Conservation (phyloP, 2,797 vertebrate species). For the Tapirus indicus region DNA sequence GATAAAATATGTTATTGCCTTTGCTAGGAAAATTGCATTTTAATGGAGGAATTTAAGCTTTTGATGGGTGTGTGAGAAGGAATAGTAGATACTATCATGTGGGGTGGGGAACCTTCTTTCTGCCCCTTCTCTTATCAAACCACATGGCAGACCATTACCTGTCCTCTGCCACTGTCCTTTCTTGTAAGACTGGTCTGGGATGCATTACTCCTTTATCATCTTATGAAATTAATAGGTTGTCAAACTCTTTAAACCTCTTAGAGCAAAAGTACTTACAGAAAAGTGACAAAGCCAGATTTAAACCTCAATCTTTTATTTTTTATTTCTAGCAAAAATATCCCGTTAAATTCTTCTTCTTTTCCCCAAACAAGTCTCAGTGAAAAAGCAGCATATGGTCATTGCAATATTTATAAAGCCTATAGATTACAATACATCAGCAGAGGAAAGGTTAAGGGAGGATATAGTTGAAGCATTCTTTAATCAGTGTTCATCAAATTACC, state of each 20-base stretch:
- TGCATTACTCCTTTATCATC: not conserved
- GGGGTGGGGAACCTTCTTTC: not conserved
- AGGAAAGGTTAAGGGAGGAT: not conserved
- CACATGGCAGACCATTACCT: not conserved
- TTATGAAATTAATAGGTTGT: not conserved
- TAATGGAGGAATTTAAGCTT: not conserved
- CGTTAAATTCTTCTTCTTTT: slow-evolving; percentile 24
- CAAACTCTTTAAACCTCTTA: not conserved
- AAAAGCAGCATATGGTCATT: not conserved
- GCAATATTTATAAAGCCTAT: not conserved
- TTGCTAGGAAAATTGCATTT: not conserved
- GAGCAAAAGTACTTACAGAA: not conserved
- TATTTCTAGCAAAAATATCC: not conserved
- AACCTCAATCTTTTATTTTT: not conserved
- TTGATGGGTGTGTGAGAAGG: not conserved
- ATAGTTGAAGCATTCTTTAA: not conserved
- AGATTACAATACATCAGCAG: not conserved
- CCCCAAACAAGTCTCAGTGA: not conserved
- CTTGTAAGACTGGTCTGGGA: not conserved
- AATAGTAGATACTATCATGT: not conserved
- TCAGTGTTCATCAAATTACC: not conserved
- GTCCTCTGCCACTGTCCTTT: not conserved
- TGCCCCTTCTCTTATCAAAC: not conserved
- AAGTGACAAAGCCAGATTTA: not conserved
- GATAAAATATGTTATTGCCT: not conserved